These are phyloP conservation scores for Notiomystis cincta DNA, from an alignment of 2,113 vertebrate genomes.

Conservation along the genomic window DNA sequence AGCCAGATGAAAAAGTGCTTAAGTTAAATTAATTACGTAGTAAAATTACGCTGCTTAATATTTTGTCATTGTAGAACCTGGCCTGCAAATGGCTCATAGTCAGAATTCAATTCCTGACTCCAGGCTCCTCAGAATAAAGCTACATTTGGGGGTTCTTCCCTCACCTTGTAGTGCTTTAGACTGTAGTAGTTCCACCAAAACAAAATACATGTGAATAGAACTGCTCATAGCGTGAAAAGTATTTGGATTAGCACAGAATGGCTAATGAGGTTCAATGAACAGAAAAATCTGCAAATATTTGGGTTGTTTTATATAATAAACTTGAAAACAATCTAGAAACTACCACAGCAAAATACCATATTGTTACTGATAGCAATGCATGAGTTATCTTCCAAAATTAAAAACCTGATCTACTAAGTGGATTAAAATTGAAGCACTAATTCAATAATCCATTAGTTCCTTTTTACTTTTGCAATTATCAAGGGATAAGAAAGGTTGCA, in stretches of 20 bases:
- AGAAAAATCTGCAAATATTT: neutral
- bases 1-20: neutral
- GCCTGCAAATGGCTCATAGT: neutral
- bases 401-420: neutral
- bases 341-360: neutral
- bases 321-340: neutral
- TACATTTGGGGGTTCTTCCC: fast-evolving
- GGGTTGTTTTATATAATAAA: neutral
- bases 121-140: neutral
- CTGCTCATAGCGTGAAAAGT: neutral
- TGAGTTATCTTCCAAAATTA: neutral
- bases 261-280: neutral
- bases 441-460: neutral
- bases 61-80: neutral
- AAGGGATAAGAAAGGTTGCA: neutral
- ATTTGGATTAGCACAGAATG: neutral
- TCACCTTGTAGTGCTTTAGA: neutral
- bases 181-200: neutral
- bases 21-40: neutral
- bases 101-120: neutral
- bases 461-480: neutral
- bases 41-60: neutral
- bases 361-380: neutral
- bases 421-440: neutral
- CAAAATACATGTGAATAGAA: neutral